Percentiles rank a stretch among this genome's conserved stretches.
phyloP scores from a whole-genome alignment of 1,140 invertebrate species.

The Neelides sp. region DNA sequence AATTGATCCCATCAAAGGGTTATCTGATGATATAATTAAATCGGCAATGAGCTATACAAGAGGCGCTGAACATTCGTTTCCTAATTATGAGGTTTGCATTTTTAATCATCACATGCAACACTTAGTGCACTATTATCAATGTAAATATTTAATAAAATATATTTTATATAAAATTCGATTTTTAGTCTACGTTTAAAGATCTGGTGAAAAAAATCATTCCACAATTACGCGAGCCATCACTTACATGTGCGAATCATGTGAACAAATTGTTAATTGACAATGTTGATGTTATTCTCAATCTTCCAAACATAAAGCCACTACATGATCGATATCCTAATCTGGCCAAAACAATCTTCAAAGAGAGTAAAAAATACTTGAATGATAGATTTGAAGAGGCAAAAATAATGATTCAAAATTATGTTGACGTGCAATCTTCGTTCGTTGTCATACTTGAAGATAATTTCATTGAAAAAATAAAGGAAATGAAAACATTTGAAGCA shows the following conservation, averaged over 20 bases:
- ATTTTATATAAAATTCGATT: neutral
- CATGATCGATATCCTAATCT: constrained; percentile 96
- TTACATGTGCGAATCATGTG: constrained; percentile 89
- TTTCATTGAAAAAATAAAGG: constrained; percentile 84
- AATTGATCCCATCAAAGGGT: constrained; percentile 80
- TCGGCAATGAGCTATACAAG: constrained; percentile 96
- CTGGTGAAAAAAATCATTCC: constrained; percentile 94
- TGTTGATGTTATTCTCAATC: constrained; percentile 80
- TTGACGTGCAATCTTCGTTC: constrained; percentile 90
- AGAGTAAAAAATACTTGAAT: constrained; percentile 82
- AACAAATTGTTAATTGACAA: constrained; percentile 99
- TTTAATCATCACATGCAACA: neutral
- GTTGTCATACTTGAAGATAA: constrained; percentile 99
- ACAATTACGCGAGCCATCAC: constrained; percentile 85
- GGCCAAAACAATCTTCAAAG: constrained; percentile 91
- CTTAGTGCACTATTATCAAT: neutral
- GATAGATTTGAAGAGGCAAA: constrained; percentile 86
- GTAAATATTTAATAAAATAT: neutral
- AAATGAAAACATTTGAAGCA: neutral
- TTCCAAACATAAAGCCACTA: constrained; percentile 79
- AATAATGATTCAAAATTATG: constrained; percentile 88
- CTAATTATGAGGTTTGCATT: constrained; percentile 84
- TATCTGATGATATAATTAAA: constrained; percentile 85
- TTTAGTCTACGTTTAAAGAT: constrained; percentile 59
- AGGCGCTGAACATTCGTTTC: constrained; percentile 84